A percentile compares a stretch with the other conserved stretches of the same genome.
Evolutionary conservation across 2,888 invertebrate species (phyloP).

Genomic region (Melanargia galathea): DNA sequence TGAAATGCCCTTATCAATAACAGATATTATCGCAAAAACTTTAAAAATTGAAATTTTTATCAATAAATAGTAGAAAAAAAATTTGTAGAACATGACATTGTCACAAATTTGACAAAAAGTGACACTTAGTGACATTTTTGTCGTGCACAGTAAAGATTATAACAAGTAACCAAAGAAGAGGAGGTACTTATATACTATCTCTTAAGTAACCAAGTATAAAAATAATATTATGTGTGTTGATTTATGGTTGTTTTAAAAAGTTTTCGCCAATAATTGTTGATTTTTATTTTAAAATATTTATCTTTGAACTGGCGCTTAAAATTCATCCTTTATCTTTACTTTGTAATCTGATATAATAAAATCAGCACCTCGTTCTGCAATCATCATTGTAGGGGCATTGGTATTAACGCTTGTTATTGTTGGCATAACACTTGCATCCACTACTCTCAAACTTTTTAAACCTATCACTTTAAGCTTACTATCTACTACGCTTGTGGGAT

Average conservation of each 20-base stretch:
- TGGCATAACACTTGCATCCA: slow-evolving; percentile 74
- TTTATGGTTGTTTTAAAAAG: too few species aligned
- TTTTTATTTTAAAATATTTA: too few species aligned
- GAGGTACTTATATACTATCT: too few species aligned
- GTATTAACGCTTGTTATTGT: slow-evolving; percentile 72
- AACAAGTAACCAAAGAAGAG: too few species aligned
- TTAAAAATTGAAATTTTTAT: slow-evolving; percentile 42
- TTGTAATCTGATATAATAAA: slow-evolving; percentile 65
- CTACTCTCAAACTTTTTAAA: slow-evolving; percentile 60
- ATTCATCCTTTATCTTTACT: background rate
- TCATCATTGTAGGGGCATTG: slow-evolving; percentile 73
- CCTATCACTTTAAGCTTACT: slow-evolving; percentile 59
- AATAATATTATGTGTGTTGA: too few species aligned
- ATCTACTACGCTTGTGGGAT: slow-evolving; percentile 62
- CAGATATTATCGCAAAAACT: slow-evolving; percentile 46
- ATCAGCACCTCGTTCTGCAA: slow-evolving; percentile 71
- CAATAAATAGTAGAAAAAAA: slow-evolving; percentile 43
- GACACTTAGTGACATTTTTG: background rate
- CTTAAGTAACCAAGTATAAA: too few species aligned
- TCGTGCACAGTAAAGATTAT: too few species aligned
- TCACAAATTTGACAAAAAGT: slow-evolving; percentile 24
- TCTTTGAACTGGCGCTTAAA: background rate
- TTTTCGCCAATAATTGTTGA: too few species aligned
- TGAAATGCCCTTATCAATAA: slow-evolving; percentile 62
- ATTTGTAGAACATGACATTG: slow-evolving; percentile 41